Evolutionary conservation across 1,140 invertebrate species (phyloP).

Genomic region (Maconellicoccus hirsutus): DNA sequence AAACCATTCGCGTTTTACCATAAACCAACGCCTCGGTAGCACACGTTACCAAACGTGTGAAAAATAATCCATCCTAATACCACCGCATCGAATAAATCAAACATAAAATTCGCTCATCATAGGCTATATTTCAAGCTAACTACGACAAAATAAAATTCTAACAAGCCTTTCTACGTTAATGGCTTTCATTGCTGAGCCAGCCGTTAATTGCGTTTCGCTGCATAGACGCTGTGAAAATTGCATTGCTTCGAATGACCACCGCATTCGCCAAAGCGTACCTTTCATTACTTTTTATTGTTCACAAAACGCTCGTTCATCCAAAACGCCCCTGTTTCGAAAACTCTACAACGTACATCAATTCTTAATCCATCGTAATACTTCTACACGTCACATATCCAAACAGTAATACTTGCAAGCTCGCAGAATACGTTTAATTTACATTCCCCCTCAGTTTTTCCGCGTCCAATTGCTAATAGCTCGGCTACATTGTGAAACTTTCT

Average conservation of each 20-base stretch:
- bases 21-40: too few relatives aligned
- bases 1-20: too few relatives aligned
- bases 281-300: conserved; percentile 5
- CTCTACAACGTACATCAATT: neutral
- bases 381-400: neutral
- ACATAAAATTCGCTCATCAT: too few relatives aligned
- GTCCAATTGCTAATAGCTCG: too few relatives aligned
- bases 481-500: too few relatives aligned
- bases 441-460: neutral
- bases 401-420: neutral
- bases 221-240: neutral
- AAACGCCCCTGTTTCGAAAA: neutral
- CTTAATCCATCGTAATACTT: neutral
- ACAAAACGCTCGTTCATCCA: neutral
- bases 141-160: neutral
- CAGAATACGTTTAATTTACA: neutral
- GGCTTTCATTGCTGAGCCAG: neutral
- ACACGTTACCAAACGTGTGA: too few relatives aligned
- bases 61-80: too few relatives aligned
- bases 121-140: too few relatives aligned
- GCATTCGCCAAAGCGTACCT: neutral
- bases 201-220: neutral
- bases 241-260: neutral
- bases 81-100: too few relatives aligned
- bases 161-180: neutral